Evolutionary conservation across 2,113 vertebrate genomes (phyloP), one percentile per base, ranked within the genome.

Genomic region (Chaetorhynchus papuensis): DNA sequence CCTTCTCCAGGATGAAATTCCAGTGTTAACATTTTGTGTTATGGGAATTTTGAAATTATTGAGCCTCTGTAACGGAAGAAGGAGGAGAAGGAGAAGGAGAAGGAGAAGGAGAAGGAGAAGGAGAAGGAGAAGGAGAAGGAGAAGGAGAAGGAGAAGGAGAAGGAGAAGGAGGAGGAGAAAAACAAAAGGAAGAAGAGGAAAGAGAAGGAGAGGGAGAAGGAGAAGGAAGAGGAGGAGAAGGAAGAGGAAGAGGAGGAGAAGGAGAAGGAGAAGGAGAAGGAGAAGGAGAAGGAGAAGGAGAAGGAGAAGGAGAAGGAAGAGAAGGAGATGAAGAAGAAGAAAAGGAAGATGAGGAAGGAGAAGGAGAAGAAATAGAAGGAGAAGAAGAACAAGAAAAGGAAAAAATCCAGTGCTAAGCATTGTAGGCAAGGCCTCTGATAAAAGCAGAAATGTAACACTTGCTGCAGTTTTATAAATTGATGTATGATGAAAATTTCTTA

Each of bases 201-300:
- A 3, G 0, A 30, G 6, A 3, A 26, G 3, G 1, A 35, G 9
- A 1, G 35, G 2, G 1, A 21, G 22, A 7, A 31, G 8, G 0
- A 13, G 49, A 2, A 23, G 4, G 0, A 28, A n/a, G 2, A 15
- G 7, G 2, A 28, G 18, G 7, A 37, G 7, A 2, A 7, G 24
- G 1, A 22, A 11, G 6, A 39, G 22, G 0, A 35, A 2, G 0
- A 42, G 20, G 4, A 39, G 20, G 3, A 24, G 27, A 9, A 23
- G 8, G 4, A 4, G 4, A 8, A 37, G 23, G 6, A 3, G 7
- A 13, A 5, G 2, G 8, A 52, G 6, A 15, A 1, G 8, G 1
- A 3, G 5, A 4, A 27, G 3, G 4, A 4, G 8, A 3, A 44
- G 3, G 0, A 33, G 13, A 1, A n/a, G 9, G 8, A 31, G 27